phyloP scores from a whole-genome alignment of 64 coral and sea anemone species.

The Hydrozoanthus tunicans region DNA sequence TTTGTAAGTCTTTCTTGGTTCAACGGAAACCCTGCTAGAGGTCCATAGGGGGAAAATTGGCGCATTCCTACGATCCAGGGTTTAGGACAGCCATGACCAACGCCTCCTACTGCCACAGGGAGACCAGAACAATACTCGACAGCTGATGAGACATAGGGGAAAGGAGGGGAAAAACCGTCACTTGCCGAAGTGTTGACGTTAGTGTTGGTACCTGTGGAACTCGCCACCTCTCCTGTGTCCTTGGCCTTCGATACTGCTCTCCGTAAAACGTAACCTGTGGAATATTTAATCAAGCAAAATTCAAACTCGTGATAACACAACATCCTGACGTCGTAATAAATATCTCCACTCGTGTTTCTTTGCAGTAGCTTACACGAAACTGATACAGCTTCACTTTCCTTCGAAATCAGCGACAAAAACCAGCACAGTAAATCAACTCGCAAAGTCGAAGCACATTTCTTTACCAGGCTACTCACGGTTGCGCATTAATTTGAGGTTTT shows the following conservation, averaged over 20 bases:
- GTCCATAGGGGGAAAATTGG: neutral
- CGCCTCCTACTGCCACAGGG: neutral
- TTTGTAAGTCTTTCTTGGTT: neutral
- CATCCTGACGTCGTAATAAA: too few species aligned
- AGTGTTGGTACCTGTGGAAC: neutral
- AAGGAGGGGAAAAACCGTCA: neutral
- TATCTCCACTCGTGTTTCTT: too few species aligned
- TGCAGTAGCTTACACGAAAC: too few species aligned
- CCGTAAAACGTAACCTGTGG: conserved; percentile 4
- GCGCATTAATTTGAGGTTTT: too few species aligned
- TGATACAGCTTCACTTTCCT: too few species aligned
- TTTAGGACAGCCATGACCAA: neutral
- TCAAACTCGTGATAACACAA: too few species aligned
- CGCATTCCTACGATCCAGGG: neutral
- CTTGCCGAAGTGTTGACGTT: neutral
- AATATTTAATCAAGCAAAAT: neutral
- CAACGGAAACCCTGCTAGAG: neutral
- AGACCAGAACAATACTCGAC: neutral
- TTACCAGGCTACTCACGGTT: too few species aligned
- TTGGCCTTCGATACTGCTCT: conserved; percentile 32
- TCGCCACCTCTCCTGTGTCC: neutral
- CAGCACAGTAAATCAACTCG: too few species aligned
- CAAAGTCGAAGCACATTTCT: too few species aligned
- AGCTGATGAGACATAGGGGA: neutral
- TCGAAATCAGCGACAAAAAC: too few species aligned